Evolutionary conservation across 1,140 invertebrate genomes (phyloP).

Genomic region (Trichonephila clavata): DNA sequence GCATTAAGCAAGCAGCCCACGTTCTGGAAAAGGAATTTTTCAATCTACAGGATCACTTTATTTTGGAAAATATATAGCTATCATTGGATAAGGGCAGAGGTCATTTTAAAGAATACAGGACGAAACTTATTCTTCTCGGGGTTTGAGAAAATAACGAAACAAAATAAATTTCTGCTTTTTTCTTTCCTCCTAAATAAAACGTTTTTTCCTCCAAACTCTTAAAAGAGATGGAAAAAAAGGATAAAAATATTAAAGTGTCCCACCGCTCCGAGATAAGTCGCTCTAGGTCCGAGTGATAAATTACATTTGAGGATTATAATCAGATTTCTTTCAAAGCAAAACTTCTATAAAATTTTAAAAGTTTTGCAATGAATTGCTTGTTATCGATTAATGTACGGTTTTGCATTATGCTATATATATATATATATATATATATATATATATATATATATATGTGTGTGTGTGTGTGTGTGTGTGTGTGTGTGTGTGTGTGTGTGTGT

Average conservation of each 20-base stretch:
- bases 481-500: no score
- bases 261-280: neutral
- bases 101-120: neutral
- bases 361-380: no score
- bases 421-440: no score
- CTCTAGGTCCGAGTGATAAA: neutral
- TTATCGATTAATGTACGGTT: no score
- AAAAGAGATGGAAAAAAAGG: neutral
- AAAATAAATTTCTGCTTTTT: neutral
- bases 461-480: no score
- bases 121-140: neutral
- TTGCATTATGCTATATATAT: no score
- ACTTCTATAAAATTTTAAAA: neutral
- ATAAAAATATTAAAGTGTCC: constrained; percentile 18
- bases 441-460: no score
- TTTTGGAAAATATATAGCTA: constrained; percentile 41
- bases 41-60: constrained; percentile 33
- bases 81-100: constrained; percentile 7
- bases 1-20: constrained; percentile 7
- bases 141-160: neutral
- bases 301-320: neutral
- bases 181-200: constrained; percentile 3
- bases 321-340: neutral
- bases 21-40: constrained; percentile 17
- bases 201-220: neutral